Percentiles rank a stretch among this genome's conserved stretches.
Evolutionary conservation across 2,888 invertebrate species (phyloP).

Genomic region (Sialis fuliginosa): DNA sequence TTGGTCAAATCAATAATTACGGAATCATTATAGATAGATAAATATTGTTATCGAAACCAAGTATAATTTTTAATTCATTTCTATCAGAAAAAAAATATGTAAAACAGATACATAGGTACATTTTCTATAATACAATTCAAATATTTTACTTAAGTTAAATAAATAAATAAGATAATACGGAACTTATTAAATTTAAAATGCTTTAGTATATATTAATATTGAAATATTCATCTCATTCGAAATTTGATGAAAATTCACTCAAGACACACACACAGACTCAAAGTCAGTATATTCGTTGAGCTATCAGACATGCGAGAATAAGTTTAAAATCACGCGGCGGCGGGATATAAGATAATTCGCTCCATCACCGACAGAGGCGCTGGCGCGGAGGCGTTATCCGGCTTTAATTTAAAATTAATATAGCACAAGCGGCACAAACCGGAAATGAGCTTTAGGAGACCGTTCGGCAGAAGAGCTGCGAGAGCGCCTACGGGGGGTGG

Average conservation of each 20-base stretch:
- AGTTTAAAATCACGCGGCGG: not conserved
- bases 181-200: no score
- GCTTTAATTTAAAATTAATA: slow-evolving; percentile 56
- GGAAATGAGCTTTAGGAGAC: slow-evolving; percentile 49
- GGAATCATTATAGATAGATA: no score
- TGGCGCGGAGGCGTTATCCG: slow-evolving; percentile 29
- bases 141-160: no score
- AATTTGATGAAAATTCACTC: not conserved
- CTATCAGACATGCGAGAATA: not conserved
- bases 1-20: no score
- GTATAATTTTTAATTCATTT: no score
- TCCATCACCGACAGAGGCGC: slow-evolving; percentile 12
- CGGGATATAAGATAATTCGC: slow-evolving; percentile 4
- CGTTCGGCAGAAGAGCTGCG: slow-evolving; percentile 15
- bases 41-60: no score
- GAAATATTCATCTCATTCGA: not conserved
- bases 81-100: no score
- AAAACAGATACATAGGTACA: no score
- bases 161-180: no score
- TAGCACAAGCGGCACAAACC: slow-evolving; percentile 42
- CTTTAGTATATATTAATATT: no score
- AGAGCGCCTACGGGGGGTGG: slow-evolving; percentile 1
- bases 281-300: slow-evolving; percentile 4
- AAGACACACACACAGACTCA: not conserved
- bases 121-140: no score